phyloP scores from a whole-genome alignment of 2,888 invertebrate genomes.

The Lymantria monacha region DNA sequence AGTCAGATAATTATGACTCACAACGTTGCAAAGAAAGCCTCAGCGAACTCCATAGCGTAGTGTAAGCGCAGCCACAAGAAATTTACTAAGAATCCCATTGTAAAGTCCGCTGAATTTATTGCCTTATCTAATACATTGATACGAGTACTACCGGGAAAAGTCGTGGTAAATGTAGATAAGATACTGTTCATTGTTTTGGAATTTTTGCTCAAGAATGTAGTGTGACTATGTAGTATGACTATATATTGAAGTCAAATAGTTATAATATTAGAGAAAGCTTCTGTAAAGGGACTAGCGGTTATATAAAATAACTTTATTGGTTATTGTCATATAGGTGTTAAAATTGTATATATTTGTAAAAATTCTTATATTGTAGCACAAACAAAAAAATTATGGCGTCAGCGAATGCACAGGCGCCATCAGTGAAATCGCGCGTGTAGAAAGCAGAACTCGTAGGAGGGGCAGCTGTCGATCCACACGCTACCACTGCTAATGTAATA shows the following conservation, averaged over 20 bases:
- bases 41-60: constrained; percentile 42
- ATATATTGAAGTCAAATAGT: constrained; percentile 1
- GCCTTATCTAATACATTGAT: constrained; percentile 58
- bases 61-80: constrained; percentile 49
- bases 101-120: constrained; percentile 65
- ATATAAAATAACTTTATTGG: background rate
- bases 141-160: constrained; percentile 36
- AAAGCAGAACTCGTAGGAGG: constrained; percentile 79
- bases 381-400: constrained; percentile 48
- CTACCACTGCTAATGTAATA: constrained; percentile 47
- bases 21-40: constrained; percentile 57
- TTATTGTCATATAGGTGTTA: constrained; percentile 46
- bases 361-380: constrained; percentile 49
- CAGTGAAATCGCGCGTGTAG: constrained; percentile 80
- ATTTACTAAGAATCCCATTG: constrained; percentile 72
- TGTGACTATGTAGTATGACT: too few relatives aligned
- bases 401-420: constrained; percentile 41
- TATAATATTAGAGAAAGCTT: background rate
- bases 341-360: constrained; percentile 59
- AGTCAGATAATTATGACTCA: constrained; percentile 68
- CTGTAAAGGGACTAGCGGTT: constrained; percentile 6
- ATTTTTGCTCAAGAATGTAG: constrained; percentile 24
- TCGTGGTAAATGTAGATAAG: constrained; percentile 38
- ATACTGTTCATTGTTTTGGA: constrained; percentile 32
- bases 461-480: constrained; percentile 53